Conservation (phyloP, 1,140 invertebrate genomes). For the Muscidifurax raptorellus region DNA sequence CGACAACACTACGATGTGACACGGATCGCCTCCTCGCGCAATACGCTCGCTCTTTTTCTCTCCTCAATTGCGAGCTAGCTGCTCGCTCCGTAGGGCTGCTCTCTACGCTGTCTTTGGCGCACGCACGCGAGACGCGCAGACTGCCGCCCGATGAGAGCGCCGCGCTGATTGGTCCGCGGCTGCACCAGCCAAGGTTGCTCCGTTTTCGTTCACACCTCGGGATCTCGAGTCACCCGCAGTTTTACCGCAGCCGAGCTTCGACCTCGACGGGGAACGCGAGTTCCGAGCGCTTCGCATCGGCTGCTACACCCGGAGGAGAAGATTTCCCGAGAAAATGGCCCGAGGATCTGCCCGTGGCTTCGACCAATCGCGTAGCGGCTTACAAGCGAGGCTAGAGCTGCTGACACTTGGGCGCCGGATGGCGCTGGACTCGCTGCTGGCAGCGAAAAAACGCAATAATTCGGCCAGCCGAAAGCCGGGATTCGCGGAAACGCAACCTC, state of each 20-base stretch:
- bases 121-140: slow-evolving; percentile 11
- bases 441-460: slow-evolving; percentile 60
- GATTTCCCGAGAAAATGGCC: neutral
- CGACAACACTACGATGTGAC: neutral
- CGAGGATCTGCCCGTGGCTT: neutral
- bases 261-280: too few relatives aligned
- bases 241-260: too few relatives aligned
- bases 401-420: slow-evolving; percentile 63
- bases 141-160: slow-evolving; percentile 14
- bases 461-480: slow-evolving; percentile 24
- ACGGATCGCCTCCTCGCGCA: neutral
- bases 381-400: slow-evolving; percentile 52
- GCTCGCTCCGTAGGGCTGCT: neutral
- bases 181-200: neutral
- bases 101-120: slow-evolving; percentile 12
- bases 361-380: slow-evolving; percentile 67
- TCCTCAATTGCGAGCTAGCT: neutral
- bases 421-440: slow-evolving; percentile 58
- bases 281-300: neutral
- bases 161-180: neutral
- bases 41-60: neutral
- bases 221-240: too few relatives aligned
- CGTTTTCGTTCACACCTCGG: too few relatives aligned
- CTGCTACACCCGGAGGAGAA: neutral
- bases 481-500: neutral